Evolutionary conservation across 2,888 invertebrate species (phyloP).

Genomic region (Dasypogon diadema): DNA sequence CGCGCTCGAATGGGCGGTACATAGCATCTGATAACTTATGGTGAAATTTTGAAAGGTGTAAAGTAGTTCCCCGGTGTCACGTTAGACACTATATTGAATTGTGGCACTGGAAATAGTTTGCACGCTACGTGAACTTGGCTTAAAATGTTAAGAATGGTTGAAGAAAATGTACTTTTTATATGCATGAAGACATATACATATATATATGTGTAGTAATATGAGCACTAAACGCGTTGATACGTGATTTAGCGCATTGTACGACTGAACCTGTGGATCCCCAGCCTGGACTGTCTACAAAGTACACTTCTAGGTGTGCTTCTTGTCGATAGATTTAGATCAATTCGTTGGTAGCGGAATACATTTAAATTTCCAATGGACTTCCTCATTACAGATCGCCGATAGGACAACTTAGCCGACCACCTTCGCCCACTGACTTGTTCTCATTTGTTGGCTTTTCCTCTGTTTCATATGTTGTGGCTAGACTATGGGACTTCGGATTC

Average conservation of each 20-base stretch:
- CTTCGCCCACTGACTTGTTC: constrained; percentile 55
- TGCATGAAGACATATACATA: background rate
- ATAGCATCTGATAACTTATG: constrained; percentile 19
- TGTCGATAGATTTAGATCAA: constrained; percentile 54
- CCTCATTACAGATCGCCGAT: constrained; percentile 55
- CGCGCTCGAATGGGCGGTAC: constrained; percentile 1
- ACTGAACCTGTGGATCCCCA: background rate
- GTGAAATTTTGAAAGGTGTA: constrained; percentile 12
- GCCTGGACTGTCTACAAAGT: background rate
- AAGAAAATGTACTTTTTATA: too few relatives aligned
- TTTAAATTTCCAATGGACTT: constrained; percentile 57
- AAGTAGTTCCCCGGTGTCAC: background rate
- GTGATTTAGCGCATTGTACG: background rate
- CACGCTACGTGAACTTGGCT: background rate
- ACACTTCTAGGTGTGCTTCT: constrained; percentile 44
- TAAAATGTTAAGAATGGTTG: too few relatives aligned
- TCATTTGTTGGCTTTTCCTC: constrained; percentile 52
- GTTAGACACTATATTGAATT: constrained; percentile 23
- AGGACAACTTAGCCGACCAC: constrained; percentile 41
- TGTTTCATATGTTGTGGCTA: constrained; percentile 18
- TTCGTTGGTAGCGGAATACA: constrained; percentile 56
- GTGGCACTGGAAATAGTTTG: background rate
- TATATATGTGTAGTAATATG: background rate
- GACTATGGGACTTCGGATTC: background rate
- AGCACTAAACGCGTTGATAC: background rate